A percentile compares a stretch with the other conserved stretches of the same genome.
Evolutionary conservation across 2,888 invertebrate genomes (phyloP).

Genomic region (Hirtodrosophila cameraria): DNA sequence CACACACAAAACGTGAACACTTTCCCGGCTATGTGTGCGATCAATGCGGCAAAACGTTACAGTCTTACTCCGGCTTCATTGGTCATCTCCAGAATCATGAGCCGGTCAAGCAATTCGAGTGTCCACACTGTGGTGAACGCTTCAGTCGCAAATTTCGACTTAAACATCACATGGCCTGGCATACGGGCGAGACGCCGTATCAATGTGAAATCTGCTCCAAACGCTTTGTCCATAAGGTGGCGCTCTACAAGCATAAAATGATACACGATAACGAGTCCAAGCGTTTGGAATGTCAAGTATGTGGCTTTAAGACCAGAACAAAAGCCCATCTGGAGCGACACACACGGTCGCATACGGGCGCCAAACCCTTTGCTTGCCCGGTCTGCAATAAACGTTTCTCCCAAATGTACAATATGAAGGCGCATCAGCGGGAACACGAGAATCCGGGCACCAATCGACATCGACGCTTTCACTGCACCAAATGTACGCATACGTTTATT

Average conservation of each 20-base stretch:
- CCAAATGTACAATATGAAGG: constrained; percentile 77
- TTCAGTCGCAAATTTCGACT: constrained; percentile 68
- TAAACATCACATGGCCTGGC: constrained; percentile 77
- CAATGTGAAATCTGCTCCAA: constrained; percentile 72
- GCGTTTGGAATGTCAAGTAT: constrained; percentile 76
- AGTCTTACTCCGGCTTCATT: constrained; percentile 71
- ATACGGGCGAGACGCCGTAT: constrained; percentile 70
- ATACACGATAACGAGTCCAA: constrained; percentile 76
- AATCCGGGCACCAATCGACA: constrained; percentile 72
- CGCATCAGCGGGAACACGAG: constrained; percentile 69
- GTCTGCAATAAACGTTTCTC: constrained; percentile 74
- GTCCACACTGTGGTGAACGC: constrained; percentile 70
- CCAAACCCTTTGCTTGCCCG: constrained; percentile 70
- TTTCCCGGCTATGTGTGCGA: constrained; percentile 74
- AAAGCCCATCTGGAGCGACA: constrained; percentile 85
- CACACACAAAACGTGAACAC: constrained; percentile 69
- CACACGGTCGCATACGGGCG: constrained; percentile 84
- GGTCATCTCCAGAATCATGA: constrained; percentile 71
- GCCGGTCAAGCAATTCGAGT: constrained; percentile 69
- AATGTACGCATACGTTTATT: constrained; percentile 72
- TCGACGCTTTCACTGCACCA: constrained; percentile 63
- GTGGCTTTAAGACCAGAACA: constrained; percentile 84
- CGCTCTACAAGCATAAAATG: constrained; percentile 73
- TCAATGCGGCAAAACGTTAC: constrained; percentile 73
- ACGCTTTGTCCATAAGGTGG: constrained; percentile 74